Percentiles rank a stretch among this genome's conserved stretches.
phyloP scores from a whole-genome alignment of 2,888 invertebrate genomes.

The Catocala nupta region DNA sequence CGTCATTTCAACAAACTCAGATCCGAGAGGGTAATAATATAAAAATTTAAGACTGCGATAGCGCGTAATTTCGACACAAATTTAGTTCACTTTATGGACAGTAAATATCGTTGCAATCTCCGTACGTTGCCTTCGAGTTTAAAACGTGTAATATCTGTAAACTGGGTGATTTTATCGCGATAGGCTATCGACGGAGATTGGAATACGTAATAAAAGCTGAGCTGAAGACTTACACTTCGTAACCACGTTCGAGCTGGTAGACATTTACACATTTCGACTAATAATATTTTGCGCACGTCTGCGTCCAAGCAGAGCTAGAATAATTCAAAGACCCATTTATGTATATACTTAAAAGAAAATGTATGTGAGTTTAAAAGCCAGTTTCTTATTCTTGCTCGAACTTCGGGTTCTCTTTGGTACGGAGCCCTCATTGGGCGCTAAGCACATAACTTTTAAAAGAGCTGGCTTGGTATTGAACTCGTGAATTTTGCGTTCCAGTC shows the following conservation, averaged over 20 bases:
- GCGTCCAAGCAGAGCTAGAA: no score
- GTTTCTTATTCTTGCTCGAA: no score
- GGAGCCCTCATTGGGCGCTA: no score
- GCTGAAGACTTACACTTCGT: slow-evolving; percentile 27
- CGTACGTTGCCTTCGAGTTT: slow-evolving; percentile 14
- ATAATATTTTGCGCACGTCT: no score
- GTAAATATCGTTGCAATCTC: slow-evolving; percentile 3
- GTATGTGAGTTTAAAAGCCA: no score
- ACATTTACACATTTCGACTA: not conserved
- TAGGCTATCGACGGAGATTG: slow-evolving; percentile 37
- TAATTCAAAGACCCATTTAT: no score
- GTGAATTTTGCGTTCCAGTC: no score
- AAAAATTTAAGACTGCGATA: slow-evolving; percentile 25
- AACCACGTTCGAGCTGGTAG: slow-evolving; percentile 4
- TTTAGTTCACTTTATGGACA: slow-evolving; percentile 11
- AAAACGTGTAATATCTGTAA: slow-evolving; percentile 11
- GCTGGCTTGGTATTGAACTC: no score
- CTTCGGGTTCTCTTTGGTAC: no score
- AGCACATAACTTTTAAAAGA: no score
- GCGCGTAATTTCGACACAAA: slow-evolving; percentile 11
- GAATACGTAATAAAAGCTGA: slow-evolving; percentile 21
- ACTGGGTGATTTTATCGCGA: slow-evolving; percentile 21
- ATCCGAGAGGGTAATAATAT: slow-evolving; percentile 24
- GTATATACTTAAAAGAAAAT: no score
- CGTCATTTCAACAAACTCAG: slow-evolving; percentile 8